A percentile compares a stretch with the other conserved stretches of the same genome.
These are phyloP conservation scores for Poeciliopsis infans DNA, from an alignment of 2,797 vertebrate species.

Conservation along the genomic window DNA sequence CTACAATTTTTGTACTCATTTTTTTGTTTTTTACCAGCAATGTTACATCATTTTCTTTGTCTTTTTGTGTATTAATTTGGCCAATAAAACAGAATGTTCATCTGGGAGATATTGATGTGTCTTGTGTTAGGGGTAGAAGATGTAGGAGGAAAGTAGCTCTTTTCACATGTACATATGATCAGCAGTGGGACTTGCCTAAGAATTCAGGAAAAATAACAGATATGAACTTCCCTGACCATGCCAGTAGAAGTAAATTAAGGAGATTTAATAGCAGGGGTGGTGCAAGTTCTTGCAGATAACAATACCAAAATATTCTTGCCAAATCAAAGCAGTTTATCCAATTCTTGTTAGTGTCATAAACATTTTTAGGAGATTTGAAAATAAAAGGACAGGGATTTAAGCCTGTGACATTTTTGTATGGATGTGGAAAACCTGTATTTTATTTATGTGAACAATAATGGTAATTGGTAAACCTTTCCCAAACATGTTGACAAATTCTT, in stretches of 20 bases:
- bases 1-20: neutral
- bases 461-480: neutral
- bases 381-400: neutral
- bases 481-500: neutral
- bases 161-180: neutral
- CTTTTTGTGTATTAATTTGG: neutral
- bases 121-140: neutral
- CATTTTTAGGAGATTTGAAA: neutral
- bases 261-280: neutral
- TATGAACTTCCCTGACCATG: neutral
- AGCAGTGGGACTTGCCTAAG: neutral
- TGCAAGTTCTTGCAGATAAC: neutral
- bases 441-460: neutral
- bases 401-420: neutral
- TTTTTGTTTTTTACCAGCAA: neutral
- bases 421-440: neutral
- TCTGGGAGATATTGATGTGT: neutral
- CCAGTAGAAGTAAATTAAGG: neutral
- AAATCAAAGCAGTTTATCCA: neutral
- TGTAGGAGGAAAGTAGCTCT: neutral
- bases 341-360: neutral
- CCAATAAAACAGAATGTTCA: neutral
- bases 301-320: neutral
- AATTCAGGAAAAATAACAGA: neutral
- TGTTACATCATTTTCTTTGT: neutral